Evolutionary conservation across 2,113 vertebrate genomes (phyloP), one percentile per base, ranked within the genome.

Genomic region (Barbus barbus): DNA sequence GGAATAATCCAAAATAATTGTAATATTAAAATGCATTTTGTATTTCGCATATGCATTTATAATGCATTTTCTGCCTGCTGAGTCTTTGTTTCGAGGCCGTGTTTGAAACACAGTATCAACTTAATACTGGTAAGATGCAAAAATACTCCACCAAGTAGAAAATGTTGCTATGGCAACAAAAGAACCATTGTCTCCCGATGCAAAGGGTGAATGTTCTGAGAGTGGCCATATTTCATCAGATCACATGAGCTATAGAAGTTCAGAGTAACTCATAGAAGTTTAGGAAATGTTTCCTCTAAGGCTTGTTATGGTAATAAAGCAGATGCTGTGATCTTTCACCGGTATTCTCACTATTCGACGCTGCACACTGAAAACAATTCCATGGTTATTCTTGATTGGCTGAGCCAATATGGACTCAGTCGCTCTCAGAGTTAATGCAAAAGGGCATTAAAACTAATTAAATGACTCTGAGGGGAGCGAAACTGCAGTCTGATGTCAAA

Each of bases 141-240:
- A 46, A 77, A 83, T 41, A 41, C 28, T 60, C 67, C 74, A 72
- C 58, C 60, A 83, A 83, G 85, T 83, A 67, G 84, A 84, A 83
- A 83, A 69, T 71, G 86, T 85, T 88, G 76, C 86, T 77, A 88
- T 88, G 75, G 86, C 84, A 88, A 88, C 86, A 71, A 58, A n/a
- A 78, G 76, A 38, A 69, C 76, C 76, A 85, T 80, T 87, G 75
- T 85, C 48, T 85, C 58, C 26, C 58, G 46, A 80, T 85, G 69
- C 84, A 75, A 51, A 69, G 84, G 58, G 60, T 72, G 80, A 85
- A 80, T 83, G 82, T 73, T 81, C 16, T 24, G 53, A 41, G 28
- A 80, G 80, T 80, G 48, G 26, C 81, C 53, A 44, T 75, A 85
- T 83, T 83, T 41, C 65, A 83, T 83, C 31, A 46, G 33, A 67